These are phyloP conservation scores for Rattus rattus DNA, from an alignment of 2,113 vertebrate species.

Conservation along the genomic window DNA sequence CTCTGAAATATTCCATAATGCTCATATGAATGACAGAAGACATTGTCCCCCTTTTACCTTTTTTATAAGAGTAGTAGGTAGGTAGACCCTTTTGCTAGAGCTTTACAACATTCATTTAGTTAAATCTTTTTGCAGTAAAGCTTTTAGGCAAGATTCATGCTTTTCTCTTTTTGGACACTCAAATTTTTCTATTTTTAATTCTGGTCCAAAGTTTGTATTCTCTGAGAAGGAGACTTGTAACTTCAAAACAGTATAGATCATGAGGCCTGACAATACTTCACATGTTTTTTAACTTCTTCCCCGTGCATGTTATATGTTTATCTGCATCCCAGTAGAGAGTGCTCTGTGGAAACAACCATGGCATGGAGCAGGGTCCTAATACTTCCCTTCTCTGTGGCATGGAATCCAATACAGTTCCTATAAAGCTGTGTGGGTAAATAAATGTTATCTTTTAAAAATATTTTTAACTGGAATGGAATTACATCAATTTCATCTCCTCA, in stretches of 20 bases:
- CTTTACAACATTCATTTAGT: background rate
- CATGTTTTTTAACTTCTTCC: background rate
- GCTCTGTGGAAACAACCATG: background rate
- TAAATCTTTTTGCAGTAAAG: background rate
- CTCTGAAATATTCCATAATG: background rate
- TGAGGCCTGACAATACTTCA: background rate
- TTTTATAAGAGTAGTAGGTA: background rate
- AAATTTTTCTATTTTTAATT: background rate
- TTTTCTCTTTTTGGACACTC: background rate
- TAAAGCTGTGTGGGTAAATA: background rate
- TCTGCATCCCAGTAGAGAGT: background rate
- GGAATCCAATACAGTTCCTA: background rate
- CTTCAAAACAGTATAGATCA: background rate
- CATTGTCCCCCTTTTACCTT: background rate
- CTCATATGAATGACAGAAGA: background rate
- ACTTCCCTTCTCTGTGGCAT: background rate
- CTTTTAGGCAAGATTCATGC: background rate
- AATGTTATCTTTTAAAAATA: background rate
- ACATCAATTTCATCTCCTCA: background rate
- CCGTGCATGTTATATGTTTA: background rate
- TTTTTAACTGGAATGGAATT: background rate
- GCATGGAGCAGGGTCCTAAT: background rate
- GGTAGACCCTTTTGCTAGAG: background rate
- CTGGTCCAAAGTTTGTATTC: background rate
- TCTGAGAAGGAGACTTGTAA: background rate